A percentile compares a stretch with the other conserved stretches of the same genome.
These are phyloP conservation scores for Orchesellides sinensis DNA, from an alignment of 2,888 invertebrate genomes.

Conservation along the genomic window DNA sequence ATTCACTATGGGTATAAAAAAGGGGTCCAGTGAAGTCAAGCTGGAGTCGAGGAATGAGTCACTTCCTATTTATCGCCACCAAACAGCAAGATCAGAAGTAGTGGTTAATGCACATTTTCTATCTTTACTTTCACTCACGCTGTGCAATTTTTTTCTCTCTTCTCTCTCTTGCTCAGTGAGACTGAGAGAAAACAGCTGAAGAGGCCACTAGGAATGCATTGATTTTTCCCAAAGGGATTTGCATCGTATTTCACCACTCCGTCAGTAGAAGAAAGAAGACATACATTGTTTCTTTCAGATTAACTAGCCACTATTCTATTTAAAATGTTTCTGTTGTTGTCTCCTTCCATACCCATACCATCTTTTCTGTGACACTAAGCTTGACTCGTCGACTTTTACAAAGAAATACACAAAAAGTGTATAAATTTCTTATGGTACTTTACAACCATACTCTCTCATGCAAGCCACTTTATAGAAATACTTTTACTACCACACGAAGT, in stretches of 20 bases:
- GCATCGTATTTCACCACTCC: conserved; percentile 44
- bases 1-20: conserved; percentile 3
- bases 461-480: too few species aligned
- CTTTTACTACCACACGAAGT: too few species aligned
- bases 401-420: too few species aligned
- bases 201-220: conserved; percentile 42
- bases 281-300: too few species aligned
- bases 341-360: too few species aligned
- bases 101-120: conserved; percentile 42
- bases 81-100: conserved; percentile 24
- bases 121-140: conserved; percentile 7
- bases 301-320: neutral
- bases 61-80: conserved; percentile 62
- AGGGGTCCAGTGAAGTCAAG: neutral
- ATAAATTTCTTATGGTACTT: too few species aligned
- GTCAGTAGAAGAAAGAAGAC: too few species aligned
- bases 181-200: neutral
- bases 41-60: conserved; percentile 56
- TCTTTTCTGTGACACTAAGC: too few species aligned
- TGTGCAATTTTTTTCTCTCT: conserved; percentile 35
- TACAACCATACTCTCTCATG: too few species aligned
- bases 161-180: neutral
- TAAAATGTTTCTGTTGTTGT: too few species aligned
- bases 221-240: conserved; percentile 46
- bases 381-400: too few species aligned